These are phyloP conservation scores for Python bivittatus DNA, from an alignment of 2,113 vertebrate species.

Conservation along the genomic window DNA sequence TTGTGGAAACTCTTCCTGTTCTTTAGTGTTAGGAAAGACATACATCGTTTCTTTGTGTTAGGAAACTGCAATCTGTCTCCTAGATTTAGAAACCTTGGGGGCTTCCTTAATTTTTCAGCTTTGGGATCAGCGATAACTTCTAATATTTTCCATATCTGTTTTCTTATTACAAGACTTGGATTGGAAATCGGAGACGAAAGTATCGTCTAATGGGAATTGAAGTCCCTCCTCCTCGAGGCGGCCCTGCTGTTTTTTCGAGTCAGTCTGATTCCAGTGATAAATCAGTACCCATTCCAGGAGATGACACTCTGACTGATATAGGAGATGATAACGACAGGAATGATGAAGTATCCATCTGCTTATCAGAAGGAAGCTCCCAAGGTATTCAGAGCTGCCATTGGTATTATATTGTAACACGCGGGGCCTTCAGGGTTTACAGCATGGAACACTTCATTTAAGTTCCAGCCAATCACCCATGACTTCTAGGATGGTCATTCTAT, in stretches of 20 bases:
- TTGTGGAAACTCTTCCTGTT: background rate
- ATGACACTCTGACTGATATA: constrained; percentile 80
- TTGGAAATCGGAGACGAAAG: constrained; percentile 97
- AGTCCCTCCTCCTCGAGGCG: constrained; percentile 93
- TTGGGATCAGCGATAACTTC: constrained; percentile 17
- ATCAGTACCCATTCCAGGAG: constrained; percentile 80
- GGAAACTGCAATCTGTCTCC: background rate
- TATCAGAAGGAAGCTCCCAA: constrained; percentile 91
- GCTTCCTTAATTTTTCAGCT: background rate
- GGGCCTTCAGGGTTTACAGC: background rate
- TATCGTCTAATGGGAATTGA: constrained; percentile 98
- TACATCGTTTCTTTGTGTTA: background rate
- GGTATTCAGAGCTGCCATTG: constrained; percentile 69
- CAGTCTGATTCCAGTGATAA: constrained; percentile 82
- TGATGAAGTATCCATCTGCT: constrained; percentile 85
- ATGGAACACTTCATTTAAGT: background rate
- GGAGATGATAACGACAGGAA: constrained; percentile 88
- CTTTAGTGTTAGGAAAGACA: background rate
- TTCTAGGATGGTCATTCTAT: background rate
- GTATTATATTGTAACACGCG: background rate
- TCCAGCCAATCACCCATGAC: background rate
- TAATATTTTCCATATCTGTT: constrained; percentile 66
- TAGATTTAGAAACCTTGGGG: background rate
- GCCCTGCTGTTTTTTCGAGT: constrained; percentile 88
- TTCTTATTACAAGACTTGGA: constrained; percentile 90